Base-by-base conservation (phyloP, 2,113 vertebrate genomes). In the Solenodon paradoxus region DNA sequence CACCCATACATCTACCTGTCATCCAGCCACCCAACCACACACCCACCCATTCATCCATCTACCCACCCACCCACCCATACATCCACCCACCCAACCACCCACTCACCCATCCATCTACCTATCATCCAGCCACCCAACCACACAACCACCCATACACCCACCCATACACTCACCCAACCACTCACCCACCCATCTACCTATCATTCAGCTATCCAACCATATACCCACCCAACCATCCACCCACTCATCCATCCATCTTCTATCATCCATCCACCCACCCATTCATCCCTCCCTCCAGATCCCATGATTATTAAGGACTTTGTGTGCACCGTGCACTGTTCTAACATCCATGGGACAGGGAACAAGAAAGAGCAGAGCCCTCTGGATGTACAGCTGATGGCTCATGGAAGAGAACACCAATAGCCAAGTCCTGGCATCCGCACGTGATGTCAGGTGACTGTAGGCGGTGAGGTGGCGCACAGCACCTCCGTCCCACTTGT, bases 161-260 rank as follows among this genome's bases (percentile, higher is more conserved):
- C 24, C 55, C 38, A 42, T 9, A 3, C 17, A 7, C 8, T 47
- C 28, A 7, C n/a, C 26, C 24, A 30, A 20, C 72, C 7, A 32
- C 10, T 22, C 28, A 30, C 11, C 45, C 9, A 35, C 32, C 17
- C 32, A 66, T 28, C 63, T 16, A 20, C 30, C 11, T 19, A 45
- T 30, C 15, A 66, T 0, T 2, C 3, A 15, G 12, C 32, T 20
- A 2, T 2, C 19, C 6, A 7, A 5, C 55, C 1, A 49, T 1
- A 3, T 28, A 74, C 16, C 32, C 64, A 35, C 32, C 28, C 49
- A 28, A 20, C 5, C 17, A 57, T 22, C 17, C 8, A 2, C 24
- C 55, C 38, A 42, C 7, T 5, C 17, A 7, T 13, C n/a, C n/a
- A n/a, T n/a, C n/a, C n/a, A n/a, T n/a, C n/a, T n/a, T n/a, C n/a